Conservation (phyloP, 2,888 invertebrate species). For the Coelinius sp. region DNA sequence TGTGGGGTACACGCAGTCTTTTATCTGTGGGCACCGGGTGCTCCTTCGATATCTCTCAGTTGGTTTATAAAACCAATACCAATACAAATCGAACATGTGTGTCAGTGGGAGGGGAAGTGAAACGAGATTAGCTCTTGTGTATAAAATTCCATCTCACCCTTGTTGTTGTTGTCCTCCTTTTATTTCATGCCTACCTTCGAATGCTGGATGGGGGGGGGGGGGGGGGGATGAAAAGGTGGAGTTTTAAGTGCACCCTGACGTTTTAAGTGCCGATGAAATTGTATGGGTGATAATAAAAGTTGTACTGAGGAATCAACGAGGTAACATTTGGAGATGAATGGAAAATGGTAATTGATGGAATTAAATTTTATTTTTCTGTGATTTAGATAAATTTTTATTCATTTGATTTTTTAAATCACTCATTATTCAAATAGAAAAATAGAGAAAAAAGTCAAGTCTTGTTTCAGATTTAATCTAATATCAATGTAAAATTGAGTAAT, state of each 20-base stretch:
- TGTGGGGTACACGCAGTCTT: not conserved
- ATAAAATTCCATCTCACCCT: constrained; percentile 7
- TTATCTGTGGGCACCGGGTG: constrained; percentile 9
- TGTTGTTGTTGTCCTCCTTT: not conserved
- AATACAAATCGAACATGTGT: constrained; percentile 15
- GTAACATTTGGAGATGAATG: not conserved
- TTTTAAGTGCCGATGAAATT: constrained; percentile 67
- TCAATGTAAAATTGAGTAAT: too few species aligned
- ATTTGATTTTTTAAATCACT: too few species aligned
- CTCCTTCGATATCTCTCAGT: constrained; percentile 8
- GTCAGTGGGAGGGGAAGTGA: constrained; percentile 34
- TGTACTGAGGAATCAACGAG: constrained; percentile 14
- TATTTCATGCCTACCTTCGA: not conserved
- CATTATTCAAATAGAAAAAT: too few species aligned
- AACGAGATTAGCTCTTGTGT: constrained; percentile 55
- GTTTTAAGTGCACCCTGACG: constrained; percentile 57
- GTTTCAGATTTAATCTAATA: too few species aligned
- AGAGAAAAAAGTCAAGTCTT: too few species aligned
- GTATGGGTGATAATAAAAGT: constrained; percentile 57
- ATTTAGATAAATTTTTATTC: too few species aligned
- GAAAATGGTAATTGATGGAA: not conserved
- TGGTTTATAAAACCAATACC: constrained; percentile 18
- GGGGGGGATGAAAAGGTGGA: constrained; percentile 64
- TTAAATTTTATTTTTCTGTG: constrained; percentile 28
- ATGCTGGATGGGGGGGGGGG: not conserved